Percentiles rank a stretch among this genome's conserved stretches.
These are phyloP conservation scores for Tachuris rubrigastra DNA, from an alignment of 2,113 vertebrate genomes.

Conservation along the genomic window DNA sequence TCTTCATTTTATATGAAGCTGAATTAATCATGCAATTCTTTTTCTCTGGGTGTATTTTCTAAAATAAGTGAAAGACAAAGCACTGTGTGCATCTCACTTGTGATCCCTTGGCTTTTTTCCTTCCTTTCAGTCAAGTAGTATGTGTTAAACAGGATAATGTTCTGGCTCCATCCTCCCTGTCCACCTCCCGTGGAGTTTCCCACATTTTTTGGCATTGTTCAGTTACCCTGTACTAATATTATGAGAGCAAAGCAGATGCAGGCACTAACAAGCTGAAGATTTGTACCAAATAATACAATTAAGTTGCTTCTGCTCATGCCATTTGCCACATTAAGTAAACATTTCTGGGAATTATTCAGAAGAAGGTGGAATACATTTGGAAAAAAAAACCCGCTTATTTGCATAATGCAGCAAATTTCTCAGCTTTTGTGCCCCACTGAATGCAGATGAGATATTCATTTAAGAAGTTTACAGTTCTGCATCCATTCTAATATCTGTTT, in stretches of 20 bases:
- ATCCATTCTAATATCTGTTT: not conserved
- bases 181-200: not conserved
- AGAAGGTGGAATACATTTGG: not conserved
- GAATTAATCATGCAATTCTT: not conserved
- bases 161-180: not conserved
- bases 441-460: constrained; percentile 7
- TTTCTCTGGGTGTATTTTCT: not conserved
- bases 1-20: not conserved
- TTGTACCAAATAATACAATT: constrained; percentile 63
- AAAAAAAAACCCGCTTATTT: not conserved
- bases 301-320: constrained; percentile 57
- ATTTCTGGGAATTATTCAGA: constrained; percentile 48
- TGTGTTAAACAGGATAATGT: not conserved
- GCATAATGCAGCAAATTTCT: not conserved
- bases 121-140: not conserved
- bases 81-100: not conserved
- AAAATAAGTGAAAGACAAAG: not conserved
- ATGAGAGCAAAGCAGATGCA: constrained; percentile 8
- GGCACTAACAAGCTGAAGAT: constrained; percentile 49
- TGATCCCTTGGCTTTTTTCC: not conserved
- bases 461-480: not conserved
- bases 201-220: constrained; percentile 26
- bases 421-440: not conserved
- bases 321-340: constrained; percentile 53
- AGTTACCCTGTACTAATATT: constrained; percentile 14